Percentiles rank a stretch among this genome's conserved stretches.
Conservation (phyloP, 2,888 invertebrate species). For the Perizoma flavofasciatum region DNA sequence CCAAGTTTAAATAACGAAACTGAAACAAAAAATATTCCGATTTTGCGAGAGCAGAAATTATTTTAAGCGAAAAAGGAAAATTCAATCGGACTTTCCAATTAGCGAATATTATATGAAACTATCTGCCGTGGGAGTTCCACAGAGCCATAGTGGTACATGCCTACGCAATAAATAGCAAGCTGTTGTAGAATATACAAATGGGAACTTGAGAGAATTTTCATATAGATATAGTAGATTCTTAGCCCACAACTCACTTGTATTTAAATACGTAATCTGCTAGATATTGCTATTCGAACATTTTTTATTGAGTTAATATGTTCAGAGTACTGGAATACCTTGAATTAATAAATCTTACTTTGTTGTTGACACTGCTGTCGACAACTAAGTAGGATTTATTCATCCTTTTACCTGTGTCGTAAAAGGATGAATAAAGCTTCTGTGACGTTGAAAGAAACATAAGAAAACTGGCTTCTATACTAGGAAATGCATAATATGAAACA, state of each 20-base stretch:
- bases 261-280: too few relatives aligned
- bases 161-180: constrained; percentile 1
- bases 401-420: constrained; percentile 23
- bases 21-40: neutral
- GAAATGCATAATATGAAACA: constrained; percentile 51
- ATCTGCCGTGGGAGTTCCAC: constrained; percentile 20
- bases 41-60: too few relatives aligned
- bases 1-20: too few relatives aligned
- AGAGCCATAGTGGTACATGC: neutral
- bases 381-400: constrained; percentile 35
- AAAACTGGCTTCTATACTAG: constrained; percentile 51
- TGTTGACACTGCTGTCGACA: too few relatives aligned
- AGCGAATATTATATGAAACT: constrained; percentile 27
- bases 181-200: constrained; percentile 1
- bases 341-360: too few relatives aligned
- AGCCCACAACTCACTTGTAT: too few relatives aligned
- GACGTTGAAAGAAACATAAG: constrained; percentile 26
- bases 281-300: too few relatives aligned
- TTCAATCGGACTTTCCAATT: constrained; percentile 26
- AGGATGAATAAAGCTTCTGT: too few relatives aligned
- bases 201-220: constrained; percentile 2
- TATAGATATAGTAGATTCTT: too few relatives aligned
- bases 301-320: too few relatives aligned
- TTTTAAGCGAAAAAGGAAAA: constrained; percentile 10
- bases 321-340: too few relatives aligned